Base-by-base conservation (phyloP, 64 coral and sea anemone genomes). In the Pocillopora damicornis region DNA sequence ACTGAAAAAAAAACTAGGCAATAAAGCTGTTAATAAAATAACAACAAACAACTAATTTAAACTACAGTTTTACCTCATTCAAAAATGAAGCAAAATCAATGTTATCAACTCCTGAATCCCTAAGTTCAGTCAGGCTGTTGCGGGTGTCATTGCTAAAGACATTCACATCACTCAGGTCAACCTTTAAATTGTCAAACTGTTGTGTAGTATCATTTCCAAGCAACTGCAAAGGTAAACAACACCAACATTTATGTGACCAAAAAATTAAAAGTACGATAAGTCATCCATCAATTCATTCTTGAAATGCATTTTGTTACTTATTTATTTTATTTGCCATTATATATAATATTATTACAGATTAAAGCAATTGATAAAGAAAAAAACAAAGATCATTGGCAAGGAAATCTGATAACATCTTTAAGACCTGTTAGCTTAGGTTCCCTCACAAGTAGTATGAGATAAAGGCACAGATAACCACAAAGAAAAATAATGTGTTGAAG, bases 41-140 rank as follows among this genome's bases (percentile, higher is more conserved):
- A 37, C 8, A 59, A 13, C 14, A 8, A 42, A 69, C 38, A 25
- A 66, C 23, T 35, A 30, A 30, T 30, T 30, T 30, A 66, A 86
- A 86, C 38, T 62, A 11, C 11, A 16, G 5, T 14, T 20, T 89
- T 57, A 98, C 95, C 95, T 94, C 89, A 87, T 92, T 94, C 18
- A 92, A 74, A 78, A 98, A 98, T 73, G 87, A n/a, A 34, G 83
- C 68, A 84, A 98, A 98, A 4, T 94, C 60, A 0, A 98, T 98
- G 0, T 83, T 14, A 61, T 94, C 62, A 58, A 98, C 95, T 20
- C 95, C 92, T 18, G 95, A 89, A 15, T 77, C 17, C 7, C 73
- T 89, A 15, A 98, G 75, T 42, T 92, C 73, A 18, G 17, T 59
- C 37, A 98, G 79, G 77, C 88, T 89, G 7, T 75, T 58, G 35